Base-by-base conservation (phyloP, 2,113 vertebrate species). In the Probosciger aterrimus region DNA sequence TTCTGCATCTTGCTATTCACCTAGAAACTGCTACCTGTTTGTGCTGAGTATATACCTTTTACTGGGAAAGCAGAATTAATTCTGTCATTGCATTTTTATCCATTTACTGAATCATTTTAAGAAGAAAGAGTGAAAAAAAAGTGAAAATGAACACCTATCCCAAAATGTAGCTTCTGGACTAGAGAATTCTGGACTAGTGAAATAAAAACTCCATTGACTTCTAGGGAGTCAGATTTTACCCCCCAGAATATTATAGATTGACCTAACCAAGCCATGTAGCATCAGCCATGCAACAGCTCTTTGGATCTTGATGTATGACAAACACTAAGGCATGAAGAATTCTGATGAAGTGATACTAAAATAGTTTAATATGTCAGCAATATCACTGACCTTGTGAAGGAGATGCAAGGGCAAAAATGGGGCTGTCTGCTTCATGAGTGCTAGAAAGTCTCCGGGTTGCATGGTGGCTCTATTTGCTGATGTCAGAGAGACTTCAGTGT, bases 401-500 rank as follows among this genome's bases (percentile, higher is more conserved):
- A 91, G 78, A 43, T 15, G 46, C 18, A 20, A 82, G 75, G 81
- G 28, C 24, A 46, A 33, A 37, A 78, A 74, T 10, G 18, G 43
- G 57, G 73, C 73, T 62, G 60, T 12, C 39, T 77, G 75, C 63
- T 49, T 35, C 30, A 41, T 27, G 31, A 23, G 14, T 41, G 43
- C 37, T n/a, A 57, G 46, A 49, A 83, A 78, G 39, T 13, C 35
- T 74, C 84, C 83, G 84, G 67, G 70, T 92, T 91, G 82, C 0
- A 0, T 63, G 86, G 84, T 79, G 82, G 11, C 73, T 97, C 81
- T 95, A 5, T 96, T 96, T 97, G 95, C 91, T 89, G 91, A 92
- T 97, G 92, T 86, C 90, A 90, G 89, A 92, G 90, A 94, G 88
- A 55, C 86, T 90, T 96, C 96, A 94, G 74, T 63, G 82, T 75